phyloP scores from a whole-genome alignment of 1,140 invertebrate genomes.

The Sweltsa coloradensis region DNA sequence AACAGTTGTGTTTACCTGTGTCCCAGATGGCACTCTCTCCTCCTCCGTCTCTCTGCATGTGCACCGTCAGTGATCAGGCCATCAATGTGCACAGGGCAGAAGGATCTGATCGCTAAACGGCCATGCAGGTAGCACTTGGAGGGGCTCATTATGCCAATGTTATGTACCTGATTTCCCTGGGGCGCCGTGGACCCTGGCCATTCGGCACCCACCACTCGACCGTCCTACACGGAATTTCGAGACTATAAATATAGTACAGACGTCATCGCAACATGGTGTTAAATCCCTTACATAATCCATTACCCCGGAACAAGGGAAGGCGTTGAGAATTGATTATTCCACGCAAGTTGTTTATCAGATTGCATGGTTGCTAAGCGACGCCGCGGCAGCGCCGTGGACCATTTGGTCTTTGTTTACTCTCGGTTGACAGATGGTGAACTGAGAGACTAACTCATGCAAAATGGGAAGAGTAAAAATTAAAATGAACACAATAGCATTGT shows the following conservation, averaged over 20 bases:
- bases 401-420: conserved; percentile 26
- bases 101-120: no score
- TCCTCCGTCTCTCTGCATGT: no score
- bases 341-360: conserved; percentile 23
- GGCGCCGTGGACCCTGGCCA: conserved; percentile 3
- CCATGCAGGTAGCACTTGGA: conserved; percentile 8
- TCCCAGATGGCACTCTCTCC: no score
- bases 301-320: conserved; percentile 17
- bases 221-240: conserved; percentile 9
- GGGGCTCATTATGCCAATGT: conserved; percentile 10
- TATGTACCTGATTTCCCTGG: conserved; percentile 14
- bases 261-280: conserved; percentile 16
- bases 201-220: background rate
- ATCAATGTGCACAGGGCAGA: no score
- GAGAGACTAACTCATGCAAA: conserved; percentile 17
- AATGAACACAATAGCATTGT: conserved; percentile 16
- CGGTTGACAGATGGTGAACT: conserved; percentile 24
- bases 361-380: conserved; percentile 18
- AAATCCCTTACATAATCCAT: conserved; percentile 19
- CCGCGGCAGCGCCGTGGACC: conserved; percentile 14
- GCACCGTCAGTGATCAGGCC: no score
- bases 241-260: conserved; percentile 17
- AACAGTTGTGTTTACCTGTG: conserved; percentile 6
- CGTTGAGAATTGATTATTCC: conserved; percentile 22
- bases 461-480: conserved; percentile 17